Conservation (phyloP, 1,140 invertebrate genomes). For the Papilio glaucus region DNA sequence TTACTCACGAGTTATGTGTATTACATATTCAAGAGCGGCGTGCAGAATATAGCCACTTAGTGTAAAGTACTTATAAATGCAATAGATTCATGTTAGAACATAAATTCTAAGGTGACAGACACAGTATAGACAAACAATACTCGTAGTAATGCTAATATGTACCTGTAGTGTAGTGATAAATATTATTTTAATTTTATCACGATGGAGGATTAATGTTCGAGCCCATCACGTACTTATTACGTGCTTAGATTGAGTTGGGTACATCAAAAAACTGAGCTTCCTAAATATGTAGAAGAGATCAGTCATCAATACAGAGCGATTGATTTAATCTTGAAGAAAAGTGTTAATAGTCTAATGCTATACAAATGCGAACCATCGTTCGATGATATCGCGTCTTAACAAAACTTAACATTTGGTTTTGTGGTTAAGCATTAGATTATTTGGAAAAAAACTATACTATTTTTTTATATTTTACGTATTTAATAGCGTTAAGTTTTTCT, state of each 20-base stretch:
- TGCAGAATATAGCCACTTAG: conserved; percentile 36
- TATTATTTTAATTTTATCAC: background rate
- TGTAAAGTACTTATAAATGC: background rate
- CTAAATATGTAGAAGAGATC: background rate
- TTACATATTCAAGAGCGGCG: conserved; percentile 29
- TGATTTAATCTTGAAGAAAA: too few relatives aligned
- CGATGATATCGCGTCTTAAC: too few relatives aligned
- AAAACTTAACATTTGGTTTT: too few relatives aligned
- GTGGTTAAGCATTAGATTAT: too few relatives aligned
- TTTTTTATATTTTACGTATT: too few relatives aligned
- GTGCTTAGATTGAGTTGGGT: background rate
- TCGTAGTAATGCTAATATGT: background rate
- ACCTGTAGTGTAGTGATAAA: background rate
- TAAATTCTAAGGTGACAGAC: conserved; percentile 26
- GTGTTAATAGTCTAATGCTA: too few relatives aligned
- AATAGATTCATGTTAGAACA: conserved; percentile 26
- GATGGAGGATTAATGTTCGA: background rate
- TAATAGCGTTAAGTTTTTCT: too few relatives aligned
- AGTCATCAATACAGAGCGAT: too few relatives aligned
- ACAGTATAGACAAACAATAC: background rate
- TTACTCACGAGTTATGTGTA: conserved; percentile 23
- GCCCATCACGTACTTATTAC: background rate
- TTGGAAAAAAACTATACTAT: too few relatives aligned
- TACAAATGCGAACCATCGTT: too few relatives aligned
- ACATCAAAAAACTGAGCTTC: background rate